Percentiles rank a stretch among this genome's conserved stretches.
Evolutionary conservation across 2,888 invertebrate species (phyloP).

Genomic region (Microctonus hyperodae): DNA sequence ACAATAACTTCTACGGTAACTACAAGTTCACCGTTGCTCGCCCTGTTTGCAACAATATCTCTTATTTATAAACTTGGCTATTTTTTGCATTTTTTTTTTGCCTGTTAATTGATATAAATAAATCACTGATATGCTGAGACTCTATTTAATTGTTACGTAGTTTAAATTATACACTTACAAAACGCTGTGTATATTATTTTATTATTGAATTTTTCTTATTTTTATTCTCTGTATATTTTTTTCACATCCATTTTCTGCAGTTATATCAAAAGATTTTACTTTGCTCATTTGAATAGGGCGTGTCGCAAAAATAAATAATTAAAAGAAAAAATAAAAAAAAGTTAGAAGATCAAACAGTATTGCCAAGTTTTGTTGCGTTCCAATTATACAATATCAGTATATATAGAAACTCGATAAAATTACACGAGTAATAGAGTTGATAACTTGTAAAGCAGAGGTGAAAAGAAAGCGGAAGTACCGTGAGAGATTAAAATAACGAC

Average conservation of each 20-base stretch:
- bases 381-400: not conserved
- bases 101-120: constrained; percentile 55
- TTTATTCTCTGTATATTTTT: too few species aligned
- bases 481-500: not conserved
- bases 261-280: too few species aligned
- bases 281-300: too few species aligned
- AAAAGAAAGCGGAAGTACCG: not conserved
- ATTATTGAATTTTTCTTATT: too few species aligned
- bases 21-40: constrained; percentile 37
- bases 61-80: constrained; percentile 20
- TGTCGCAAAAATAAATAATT: too few species aligned
- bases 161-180: not conserved
- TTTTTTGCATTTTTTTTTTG: constrained; percentile 47
- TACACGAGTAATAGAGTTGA: not conserved
- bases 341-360: not conserved
- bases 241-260: too few species aligned
- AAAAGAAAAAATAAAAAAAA: too few species aligned
- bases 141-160: constrained; percentile 20
- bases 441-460: not conserved
- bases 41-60: constrained; percentile 26
- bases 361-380: not conserved
- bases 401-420: not conserved
- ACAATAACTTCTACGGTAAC: constrained; percentile 20
- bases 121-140: constrained; percentile 21
- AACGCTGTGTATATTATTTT: too few species aligned